Evolutionary conservation across 2,797 vertebrate species (phyloP).

Genomic region (Paramormyrops hopkinsi): DNA sequence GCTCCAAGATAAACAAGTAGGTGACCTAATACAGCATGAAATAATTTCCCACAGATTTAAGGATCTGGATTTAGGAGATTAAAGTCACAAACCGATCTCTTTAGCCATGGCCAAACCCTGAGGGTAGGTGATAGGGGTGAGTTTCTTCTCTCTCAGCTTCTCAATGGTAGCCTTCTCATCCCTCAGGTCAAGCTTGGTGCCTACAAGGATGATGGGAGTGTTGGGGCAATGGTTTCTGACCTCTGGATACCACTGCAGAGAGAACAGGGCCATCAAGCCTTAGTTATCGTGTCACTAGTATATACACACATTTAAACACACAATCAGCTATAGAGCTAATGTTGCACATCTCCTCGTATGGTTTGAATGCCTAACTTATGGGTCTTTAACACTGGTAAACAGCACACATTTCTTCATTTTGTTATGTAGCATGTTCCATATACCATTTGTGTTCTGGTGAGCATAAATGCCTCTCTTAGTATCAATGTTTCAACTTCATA

Average conservation of each 20-base stretch:
- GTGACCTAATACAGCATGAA: neutral
- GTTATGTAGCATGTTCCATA: neutral
- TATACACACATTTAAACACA: neutral
- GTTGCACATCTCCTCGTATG: neutral
- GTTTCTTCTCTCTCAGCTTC: neutral
- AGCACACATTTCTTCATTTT: neutral
- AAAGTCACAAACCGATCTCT: neutral
- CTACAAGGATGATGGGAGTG: neutral
- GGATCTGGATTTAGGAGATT: neutral
- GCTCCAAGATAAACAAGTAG: neutral
- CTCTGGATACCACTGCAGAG: neutral
- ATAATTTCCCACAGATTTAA: neutral
- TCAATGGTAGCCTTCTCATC: neutral
- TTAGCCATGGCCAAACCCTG: neutral
- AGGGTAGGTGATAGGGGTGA: neutral
- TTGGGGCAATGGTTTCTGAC: neutral
- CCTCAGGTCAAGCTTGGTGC: neutral
- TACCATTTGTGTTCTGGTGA: neutral
- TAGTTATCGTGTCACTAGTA: neutral
- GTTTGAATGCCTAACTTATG: neutral
- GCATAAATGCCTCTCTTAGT: neutral
- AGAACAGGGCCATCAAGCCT: neutral
- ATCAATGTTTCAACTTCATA: neutral
- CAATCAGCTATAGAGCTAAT: neutral
- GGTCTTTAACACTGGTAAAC: neutral